Evolutionary conservation across 1,140 invertebrate species (phyloP).

Genomic region (Ladona fulva): DNA sequence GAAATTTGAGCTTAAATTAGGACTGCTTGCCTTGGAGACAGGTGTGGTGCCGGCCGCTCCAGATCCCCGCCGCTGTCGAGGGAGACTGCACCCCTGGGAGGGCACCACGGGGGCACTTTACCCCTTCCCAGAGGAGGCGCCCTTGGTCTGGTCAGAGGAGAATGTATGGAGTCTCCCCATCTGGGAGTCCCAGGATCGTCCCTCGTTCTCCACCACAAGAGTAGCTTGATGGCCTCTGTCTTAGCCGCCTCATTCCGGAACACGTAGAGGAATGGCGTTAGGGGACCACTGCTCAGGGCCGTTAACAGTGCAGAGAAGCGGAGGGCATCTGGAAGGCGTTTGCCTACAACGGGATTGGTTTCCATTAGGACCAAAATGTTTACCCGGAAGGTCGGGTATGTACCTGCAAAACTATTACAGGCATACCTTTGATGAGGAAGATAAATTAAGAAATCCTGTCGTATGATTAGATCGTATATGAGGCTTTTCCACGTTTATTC

Average conservation of each 20-base stretch:
- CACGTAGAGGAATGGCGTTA: slow-evolving; percentile 48
- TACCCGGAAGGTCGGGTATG: too few species aligned
- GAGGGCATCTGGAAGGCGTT: slow-evolving; percentile 28
- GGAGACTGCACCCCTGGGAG: not conserved
- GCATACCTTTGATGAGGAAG: too few species aligned
- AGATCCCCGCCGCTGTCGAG: not conserved
- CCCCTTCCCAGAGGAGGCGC: slow-evolving; percentile 11
- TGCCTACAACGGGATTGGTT: too few species aligned
- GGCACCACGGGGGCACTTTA: not conserved
- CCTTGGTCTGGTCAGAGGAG: not conserved
- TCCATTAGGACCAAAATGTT: too few species aligned
- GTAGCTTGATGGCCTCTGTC: slow-evolving; percentile 33
- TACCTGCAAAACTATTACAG: too few species aligned
- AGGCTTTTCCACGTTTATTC: too few species aligned
- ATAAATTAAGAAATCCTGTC: too few species aligned
- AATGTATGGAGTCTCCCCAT: not conserved
- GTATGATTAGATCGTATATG: too few species aligned
- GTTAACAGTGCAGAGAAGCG: slow-evolving; percentile 21
- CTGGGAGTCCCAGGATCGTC: slow-evolving; percentile 10
- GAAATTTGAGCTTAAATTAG: too few species aligned
- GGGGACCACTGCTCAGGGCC: slow-evolving; percentile 26
- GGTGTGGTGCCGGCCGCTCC: not conserved
- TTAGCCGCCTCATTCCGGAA: slow-evolving; percentile 40
- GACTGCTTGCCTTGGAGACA: not conserved
- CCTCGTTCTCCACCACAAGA: slow-evolving; percentile 26